Percentiles rank a stretch among this genome's conserved stretches.
Evolutionary conservation across 30 jellyfish, hydroid and myxozoan genomes (phyloP).

Genomic region (Sanderia malayensis): DNA sequence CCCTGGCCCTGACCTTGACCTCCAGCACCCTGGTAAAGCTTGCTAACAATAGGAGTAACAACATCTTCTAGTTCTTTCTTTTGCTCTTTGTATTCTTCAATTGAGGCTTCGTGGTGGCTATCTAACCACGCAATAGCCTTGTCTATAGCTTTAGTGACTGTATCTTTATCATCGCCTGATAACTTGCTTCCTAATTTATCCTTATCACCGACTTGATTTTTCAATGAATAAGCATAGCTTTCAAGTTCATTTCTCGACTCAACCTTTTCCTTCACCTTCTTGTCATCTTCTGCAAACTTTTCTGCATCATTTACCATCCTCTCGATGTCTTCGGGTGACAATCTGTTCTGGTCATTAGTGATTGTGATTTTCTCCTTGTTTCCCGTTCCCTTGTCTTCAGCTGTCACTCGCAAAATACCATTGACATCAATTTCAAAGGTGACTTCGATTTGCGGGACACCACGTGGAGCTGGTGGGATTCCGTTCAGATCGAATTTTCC

Average conservation of each 20-base stretch:
- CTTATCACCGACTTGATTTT: constrained; percentile 87
- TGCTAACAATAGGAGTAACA: constrained; percentile 97
- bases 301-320: constrained; percentile 99
- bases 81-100: constrained; percentile 92
- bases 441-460: constrained; percentile 99
- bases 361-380: constrained; percentile 97
- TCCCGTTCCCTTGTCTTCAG: constrained; percentile 99
- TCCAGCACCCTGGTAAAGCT: constrained; percentile 96
- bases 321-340: constrained; percentile 99
- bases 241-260: constrained; percentile 93
- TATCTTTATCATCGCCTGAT: constrained; percentile 92
- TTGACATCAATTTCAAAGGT: constrained; percentile 98
- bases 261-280: constrained; percentile 92
- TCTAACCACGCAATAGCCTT: constrained; percentile 94
- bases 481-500: constrained; percentile 97
- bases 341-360: constrained; percentile 97
- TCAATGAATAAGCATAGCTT: constrained; percentile 93
- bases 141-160: constrained; percentile 91
- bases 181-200: constrained; percentile 95
- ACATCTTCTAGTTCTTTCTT: constrained; percentile 91
- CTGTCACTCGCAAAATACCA: constrained; percentile 98
- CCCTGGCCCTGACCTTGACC: constrained; percentile 81
- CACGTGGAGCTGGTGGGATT: constrained; percentile 99
- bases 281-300: constrained; percentile 98
- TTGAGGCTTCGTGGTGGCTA: constrained; percentile 86